These are phyloP conservation scores for Malacosoma neustria DNA, from an alignment of 2,888 invertebrate species.

Conservation along the genomic window DNA sequence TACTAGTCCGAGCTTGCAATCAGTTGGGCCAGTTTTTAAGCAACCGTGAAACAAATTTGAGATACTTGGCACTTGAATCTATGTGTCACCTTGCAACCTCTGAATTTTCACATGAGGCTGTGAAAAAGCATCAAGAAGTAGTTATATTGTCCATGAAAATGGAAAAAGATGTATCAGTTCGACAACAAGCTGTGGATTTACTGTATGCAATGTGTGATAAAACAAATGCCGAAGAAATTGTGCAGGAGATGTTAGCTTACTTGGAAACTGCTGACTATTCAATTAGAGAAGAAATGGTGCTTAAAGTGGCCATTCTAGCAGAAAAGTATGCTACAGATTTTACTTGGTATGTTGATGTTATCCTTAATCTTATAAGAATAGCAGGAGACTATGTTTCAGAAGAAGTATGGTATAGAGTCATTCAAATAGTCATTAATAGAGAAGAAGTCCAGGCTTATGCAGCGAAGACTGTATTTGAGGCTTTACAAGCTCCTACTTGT, in stretches of 20 bases:
- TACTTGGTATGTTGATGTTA: slow-evolving; percentile 99
- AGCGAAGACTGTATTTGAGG: slow-evolving; percentile 99
- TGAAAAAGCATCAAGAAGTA: slow-evolving; percentile 99
- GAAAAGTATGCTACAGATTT: slow-evolving; percentile 99
- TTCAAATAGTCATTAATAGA: slow-evolving; percentile 99
- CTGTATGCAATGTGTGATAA: slow-evolving; percentile 99
- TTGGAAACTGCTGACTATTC: slow-evolving; percentile 99
- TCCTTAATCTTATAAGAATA: slow-evolving; percentile 98
- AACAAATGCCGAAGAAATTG: slow-evolving; percentile 99
- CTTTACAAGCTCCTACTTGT: slow-evolving; percentile 98
- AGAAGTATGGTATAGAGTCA: slow-evolving; percentile 99
- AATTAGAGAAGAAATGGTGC: slow-evolving; percentile 99
- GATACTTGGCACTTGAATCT: slow-evolving; percentile 98
- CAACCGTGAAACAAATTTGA: slow-evolving; percentile 97
- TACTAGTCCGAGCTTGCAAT: slow-evolving; percentile 98
- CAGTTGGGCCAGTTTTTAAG: slow-evolving; percentile 98
- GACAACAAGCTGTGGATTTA: slow-evolving; percentile 98
- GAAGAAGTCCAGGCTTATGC: slow-evolving; percentile 99
- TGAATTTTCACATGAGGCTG: slow-evolving; percentile 99
- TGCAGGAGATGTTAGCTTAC: slow-evolving; percentile 99
- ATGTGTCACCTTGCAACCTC: slow-evolving; percentile 99
- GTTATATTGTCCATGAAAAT: slow-evolving; percentile 99
- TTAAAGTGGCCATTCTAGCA: slow-evolving; percentile 98
- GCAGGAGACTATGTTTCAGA: slow-evolving; percentile 99
- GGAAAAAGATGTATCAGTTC: slow-evolving; percentile 98